Base-by-base conservation (phyloP, 2,797 vertebrate species). In the Kryptopterus vitreolus region DNA sequence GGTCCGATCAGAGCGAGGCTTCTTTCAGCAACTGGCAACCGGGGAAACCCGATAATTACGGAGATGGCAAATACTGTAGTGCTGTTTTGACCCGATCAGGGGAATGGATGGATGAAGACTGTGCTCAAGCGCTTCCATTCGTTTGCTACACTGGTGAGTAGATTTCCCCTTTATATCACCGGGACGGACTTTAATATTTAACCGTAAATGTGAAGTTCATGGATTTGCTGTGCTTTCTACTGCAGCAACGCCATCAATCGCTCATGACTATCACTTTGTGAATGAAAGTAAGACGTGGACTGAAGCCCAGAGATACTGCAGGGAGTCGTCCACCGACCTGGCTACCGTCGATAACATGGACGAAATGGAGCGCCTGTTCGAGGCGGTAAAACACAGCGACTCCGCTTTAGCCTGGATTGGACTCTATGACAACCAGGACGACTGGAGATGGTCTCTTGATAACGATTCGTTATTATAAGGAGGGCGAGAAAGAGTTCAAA, bases 281-380 rank as follows among this genome's bases (percentile, higher is more conserved):
- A 22, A 52, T 2, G 3, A 0, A 1, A 4, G 1, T 0, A 80
- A 50, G 79, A 89, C 18, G 35, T 92, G 90, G 88, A 31, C 46
- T 57, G 81, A 84, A 8, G 87, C 90, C 70, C 87, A 85, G 86
- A 58, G 0, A 1, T 79, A 83, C 81, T 91, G 91, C 86, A 88
- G 85, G 78, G 1, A 87, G 26, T 20, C 1, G 18, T 85, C 82
- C 65, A 52, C 1, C 35, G 89, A 90, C 57, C 84, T 91, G 43
- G 87, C 82, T 48, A 86, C 85, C 0, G 29, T 88, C 15, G 9
- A 22, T 1, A 76, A 59, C 22, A 55, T 58, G 31, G 0, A 58
- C 6, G 66, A 74, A 53, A 55, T 79, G 13, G 57, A 31, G 5
- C 46, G 3, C 2, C 24, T 89, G 0, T 15, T 65, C 22, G 63